These are phyloP conservation scores for Taphrorychus bicolor DNA, from an alignment of 2,888 invertebrate genomes.

Conservation along the genomic window DNA sequence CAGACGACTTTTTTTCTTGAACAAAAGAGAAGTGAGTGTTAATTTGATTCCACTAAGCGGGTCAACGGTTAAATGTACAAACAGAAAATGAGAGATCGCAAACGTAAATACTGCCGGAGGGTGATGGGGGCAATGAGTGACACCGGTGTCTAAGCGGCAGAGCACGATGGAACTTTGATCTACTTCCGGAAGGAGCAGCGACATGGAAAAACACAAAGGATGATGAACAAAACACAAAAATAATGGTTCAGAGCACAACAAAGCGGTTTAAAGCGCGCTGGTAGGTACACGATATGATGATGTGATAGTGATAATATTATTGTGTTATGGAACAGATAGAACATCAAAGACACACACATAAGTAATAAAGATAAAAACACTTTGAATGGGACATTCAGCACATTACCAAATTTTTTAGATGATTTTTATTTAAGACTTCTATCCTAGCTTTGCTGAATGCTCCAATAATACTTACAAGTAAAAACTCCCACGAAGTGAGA, in stretches of 20 bases:
- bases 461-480: not conserved
- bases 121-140: not conserved
- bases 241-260: slow-evolving; percentile 15
- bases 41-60: slow-evolving; percentile 18
- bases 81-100: not conserved
- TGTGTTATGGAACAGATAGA: slow-evolving; percentile 21
- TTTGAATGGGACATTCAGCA: not conserved
- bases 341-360: slow-evolving; percentile 2
- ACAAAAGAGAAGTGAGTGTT: slow-evolving; percentile 34
- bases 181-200: slow-evolving; percentile 3
- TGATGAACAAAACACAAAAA: slow-evolving; percentile 19
- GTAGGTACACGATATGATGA: slow-evolving; percentile 19
- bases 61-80: slow-evolving; percentile 15
- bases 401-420: too few species aligned
- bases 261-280: slow-evolving; percentile 13
- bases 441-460: too few species aligned
- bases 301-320: slow-evolving; percentile 31
- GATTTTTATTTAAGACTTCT: too few species aligned
- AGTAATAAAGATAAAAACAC: not conserved
- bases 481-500: too few species aligned
- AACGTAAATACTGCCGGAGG: too few species aligned
- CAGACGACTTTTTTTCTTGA: slow-evolving; percentile 34
- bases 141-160: not conserved
- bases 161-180: not conserved
- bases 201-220: slow-evolving; percentile 10